Conservation (phyloP, 2,888 invertebrate species). For the Platypus cylindrus region DNA sequence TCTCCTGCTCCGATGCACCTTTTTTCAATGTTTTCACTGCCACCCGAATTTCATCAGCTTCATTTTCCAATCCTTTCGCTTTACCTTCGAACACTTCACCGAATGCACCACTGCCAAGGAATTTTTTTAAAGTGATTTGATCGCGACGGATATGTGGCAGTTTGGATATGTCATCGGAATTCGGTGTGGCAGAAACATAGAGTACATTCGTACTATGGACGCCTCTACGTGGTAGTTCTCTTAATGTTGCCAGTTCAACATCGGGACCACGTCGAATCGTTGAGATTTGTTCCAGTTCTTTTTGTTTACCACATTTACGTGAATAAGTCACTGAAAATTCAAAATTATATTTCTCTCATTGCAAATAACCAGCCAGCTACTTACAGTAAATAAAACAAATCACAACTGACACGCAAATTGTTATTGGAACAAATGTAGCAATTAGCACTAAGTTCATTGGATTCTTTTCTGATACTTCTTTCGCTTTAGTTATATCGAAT, state of each 20-base stretch:
- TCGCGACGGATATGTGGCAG: slow-evolving; percentile 74
- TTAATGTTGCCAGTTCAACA: slow-evolving; percentile 72
- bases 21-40: slow-evolving; percentile 92
- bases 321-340: slow-evolving; percentile 20
- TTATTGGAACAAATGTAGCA: slow-evolving; percentile 48
- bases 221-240: slow-evolving; percentile 62
- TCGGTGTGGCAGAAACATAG: slow-evolving; percentile 50
- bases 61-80: slow-evolving; percentile 51
- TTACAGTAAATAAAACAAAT: slow-evolving; percentile 41
- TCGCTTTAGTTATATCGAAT: slow-evolving; percentile 38
- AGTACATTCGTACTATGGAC: slow-evolving; percentile 75
- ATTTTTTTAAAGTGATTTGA: slow-evolving; percentile 76
- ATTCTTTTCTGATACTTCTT: slow-evolving; percentile 39
- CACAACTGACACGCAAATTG: slow-evolving; percentile 33
- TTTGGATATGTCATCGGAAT: slow-evolving; percentile 47
- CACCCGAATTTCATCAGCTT: slow-evolving; percentile 58
- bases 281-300: slow-evolving; percentile 45
- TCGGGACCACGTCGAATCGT: slow-evolving; percentile 42
- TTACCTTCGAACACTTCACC: slow-evolving; percentile 80
- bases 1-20: slow-evolving; percentile 81
- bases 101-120: slow-evolving; percentile 91
- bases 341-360: no score
- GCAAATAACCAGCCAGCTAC: no score
- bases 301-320: slow-evolving; percentile 44
- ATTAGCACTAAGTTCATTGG: slow-evolving; percentile 43